Conservation (phyloP, 2,113 vertebrate genomes). For the Pachyramphus minor region DNA sequence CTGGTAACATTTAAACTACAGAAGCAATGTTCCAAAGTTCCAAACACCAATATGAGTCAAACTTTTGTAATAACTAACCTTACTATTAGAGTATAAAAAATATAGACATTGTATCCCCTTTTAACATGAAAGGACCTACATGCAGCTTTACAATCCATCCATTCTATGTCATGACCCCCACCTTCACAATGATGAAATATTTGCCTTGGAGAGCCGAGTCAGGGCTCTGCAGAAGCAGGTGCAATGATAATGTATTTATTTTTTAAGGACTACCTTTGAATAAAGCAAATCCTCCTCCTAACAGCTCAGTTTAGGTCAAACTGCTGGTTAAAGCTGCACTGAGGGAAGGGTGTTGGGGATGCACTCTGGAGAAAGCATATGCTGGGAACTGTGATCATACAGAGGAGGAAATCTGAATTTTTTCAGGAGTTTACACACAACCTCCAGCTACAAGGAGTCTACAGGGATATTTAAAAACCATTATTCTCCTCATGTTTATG, state of each 20-base stretch:
- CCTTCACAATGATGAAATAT: background rate
- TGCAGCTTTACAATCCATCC: background rate
- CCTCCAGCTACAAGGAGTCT: background rate
- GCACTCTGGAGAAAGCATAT: background rate
- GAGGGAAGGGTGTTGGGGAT: rapidly evolving
- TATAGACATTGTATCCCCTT: background rate
- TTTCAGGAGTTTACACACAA: background rate
- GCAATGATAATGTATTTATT: background rate
- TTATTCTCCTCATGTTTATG: background rate
- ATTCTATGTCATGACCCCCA: background rate
- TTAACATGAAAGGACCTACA: background rate
- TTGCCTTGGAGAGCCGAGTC: background rate
- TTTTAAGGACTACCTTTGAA: background rate
- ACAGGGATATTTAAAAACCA: background rate
- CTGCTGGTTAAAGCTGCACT: background rate
- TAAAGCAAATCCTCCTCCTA: background rate
- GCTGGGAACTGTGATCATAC: background rate
- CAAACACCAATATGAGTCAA: background rate
- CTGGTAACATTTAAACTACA: background rate
- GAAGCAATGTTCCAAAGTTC: background rate
- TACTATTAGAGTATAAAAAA: background rate
- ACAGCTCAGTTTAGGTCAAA: background rate
- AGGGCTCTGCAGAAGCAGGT: background rate
- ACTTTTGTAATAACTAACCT: background rate
- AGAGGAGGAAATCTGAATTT: background rate